Evolutionary conservation across 2,797 vertebrate species (phyloP), one percentile per base, ranked within the genome.

Genomic region (Poecilia gillii): DNA sequence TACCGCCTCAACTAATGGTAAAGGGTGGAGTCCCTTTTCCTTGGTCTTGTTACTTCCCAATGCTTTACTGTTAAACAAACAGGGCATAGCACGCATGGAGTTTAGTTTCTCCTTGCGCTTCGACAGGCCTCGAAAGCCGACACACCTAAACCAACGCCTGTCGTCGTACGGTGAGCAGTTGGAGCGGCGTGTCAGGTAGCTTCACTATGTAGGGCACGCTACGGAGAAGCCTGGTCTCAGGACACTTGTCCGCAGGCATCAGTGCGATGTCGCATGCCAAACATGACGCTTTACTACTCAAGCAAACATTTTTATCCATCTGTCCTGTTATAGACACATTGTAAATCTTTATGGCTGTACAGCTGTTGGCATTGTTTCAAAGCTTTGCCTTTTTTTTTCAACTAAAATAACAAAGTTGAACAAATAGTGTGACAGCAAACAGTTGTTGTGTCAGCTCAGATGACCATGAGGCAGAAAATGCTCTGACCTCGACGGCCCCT

Each of bases 31-130:
- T 89, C 90, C 86, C 43, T 47, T 51, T 51, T 72, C 49, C 49
- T 74, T 46, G 82, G 81, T 92, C 87, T 80, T 49, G 81, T 64
- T 79, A 75, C 87, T 89, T 84, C 84, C 82, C 86, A 89, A 91
- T 87, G 84, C 90, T 86, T 76, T 85, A 88, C 89, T 83, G 90
- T 93, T 93, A 93, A 94, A 89, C 92, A 94, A 95, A 94, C 91
- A 91, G 46, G 79, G 80, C 90, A 88, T 87, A 79, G 78, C 88
- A 84, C 47, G 57, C 81, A 89, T 43, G 73, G 91, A 90, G 88
- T 94, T 89, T 74, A 68, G 87, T 94, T 93, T 92, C 91, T 87
- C 62, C 81, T 81, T 86, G 31, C 90, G 89, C 87, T 93, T 90
- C 88, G 86, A 90, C 86, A 85, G 88, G 78, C 82, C 12, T 80